Percentiles rank a stretch among this genome's conserved stretches.
These are phyloP conservation scores for Felis catus DNA, from an alignment of 2,113 vertebrate species.

Conservation along the genomic window DNA sequence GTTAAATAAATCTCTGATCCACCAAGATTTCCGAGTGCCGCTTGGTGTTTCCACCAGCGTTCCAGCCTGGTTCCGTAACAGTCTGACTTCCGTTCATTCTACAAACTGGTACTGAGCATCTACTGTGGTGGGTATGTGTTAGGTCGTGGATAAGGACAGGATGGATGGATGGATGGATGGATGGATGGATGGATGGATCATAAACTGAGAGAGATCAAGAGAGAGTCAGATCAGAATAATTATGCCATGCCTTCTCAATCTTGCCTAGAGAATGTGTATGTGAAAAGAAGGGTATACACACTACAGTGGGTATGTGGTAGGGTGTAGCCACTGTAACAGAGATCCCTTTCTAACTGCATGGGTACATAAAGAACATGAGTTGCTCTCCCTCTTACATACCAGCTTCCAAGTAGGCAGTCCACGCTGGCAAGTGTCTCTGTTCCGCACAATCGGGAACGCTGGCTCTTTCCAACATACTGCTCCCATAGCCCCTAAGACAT, in stretches of 20 bases:
- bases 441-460: neutral
- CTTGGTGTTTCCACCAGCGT: too few species aligned
- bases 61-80: too few species aligned
- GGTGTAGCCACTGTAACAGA: neutral
- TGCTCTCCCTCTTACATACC: neutral
- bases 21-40: too few species aligned
- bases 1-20: too few species aligned
- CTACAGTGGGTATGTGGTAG: neutral
- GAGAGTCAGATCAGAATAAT: neutral
- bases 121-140: neutral
- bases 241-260: neutral
- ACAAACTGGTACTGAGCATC: neutral
- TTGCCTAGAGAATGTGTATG: neutral
- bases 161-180: neutral
- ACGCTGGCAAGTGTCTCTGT: neutral
- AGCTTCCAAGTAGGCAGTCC: neutral
- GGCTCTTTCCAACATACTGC: neutral
- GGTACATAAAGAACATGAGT: too few species aligned
- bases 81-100: neutral
- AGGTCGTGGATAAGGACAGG: neutral
- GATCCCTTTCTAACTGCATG: neutral
- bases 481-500: neutral
- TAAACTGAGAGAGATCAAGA: neutral
- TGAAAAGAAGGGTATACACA: neutral
- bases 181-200: neutral